phyloP scores from a whole-genome alignment of 2,113 vertebrate species.

The Emydocephalus ijimae region DNA sequence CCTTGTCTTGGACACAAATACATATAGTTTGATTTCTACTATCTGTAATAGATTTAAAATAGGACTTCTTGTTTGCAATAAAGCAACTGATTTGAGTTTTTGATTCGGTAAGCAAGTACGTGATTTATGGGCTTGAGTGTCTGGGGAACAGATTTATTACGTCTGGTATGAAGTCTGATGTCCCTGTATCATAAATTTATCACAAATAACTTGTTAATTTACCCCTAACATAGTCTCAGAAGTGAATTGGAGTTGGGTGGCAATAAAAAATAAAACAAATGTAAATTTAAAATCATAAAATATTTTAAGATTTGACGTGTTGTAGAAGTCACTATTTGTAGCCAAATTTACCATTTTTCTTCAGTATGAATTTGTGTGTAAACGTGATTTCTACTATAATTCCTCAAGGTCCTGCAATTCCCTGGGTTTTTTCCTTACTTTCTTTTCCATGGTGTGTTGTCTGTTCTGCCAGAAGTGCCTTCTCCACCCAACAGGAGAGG shows the following conservation, averaged over 20 bases:
- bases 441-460: background rate
- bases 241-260: background rate
- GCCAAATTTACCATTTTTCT: background rate
- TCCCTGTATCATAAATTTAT: background rate
- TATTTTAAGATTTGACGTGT: background rate
- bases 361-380: background rate
- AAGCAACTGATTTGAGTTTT: background rate
- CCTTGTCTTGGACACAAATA: background rate
- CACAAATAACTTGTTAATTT: background rate
- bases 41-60: background rate
- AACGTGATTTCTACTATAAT: background rate
- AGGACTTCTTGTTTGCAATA: background rate
- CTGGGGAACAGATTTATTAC: background rate
- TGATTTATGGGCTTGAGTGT: background rate
- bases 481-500: too few species aligned
- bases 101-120: background rate
- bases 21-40: background rate
- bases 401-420: background rate
- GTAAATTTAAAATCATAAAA: background rate
- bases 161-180: background rate
- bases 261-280: background rate
- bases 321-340: background rate
- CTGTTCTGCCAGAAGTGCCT: background rate
- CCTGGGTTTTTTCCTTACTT: background rate
- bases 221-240: background rate